Evolutionary conservation across 2,113 vertebrate species (phyloP).

Genomic region (Cyrtonyx montezumae): DNA sequence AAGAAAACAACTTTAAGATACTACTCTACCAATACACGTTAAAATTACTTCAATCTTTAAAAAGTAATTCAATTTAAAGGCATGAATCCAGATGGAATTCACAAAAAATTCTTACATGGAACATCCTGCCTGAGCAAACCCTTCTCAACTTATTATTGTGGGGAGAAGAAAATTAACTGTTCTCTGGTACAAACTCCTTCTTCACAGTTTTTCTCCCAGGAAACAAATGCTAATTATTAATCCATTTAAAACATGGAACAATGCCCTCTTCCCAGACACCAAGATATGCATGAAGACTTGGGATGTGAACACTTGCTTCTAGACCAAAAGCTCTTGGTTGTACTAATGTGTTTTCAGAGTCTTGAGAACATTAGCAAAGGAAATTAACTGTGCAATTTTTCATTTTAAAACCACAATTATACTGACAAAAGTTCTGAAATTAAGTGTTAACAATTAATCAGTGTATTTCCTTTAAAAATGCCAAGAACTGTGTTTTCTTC

Average conservation of each 20-base stretch:
- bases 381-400: background rate
- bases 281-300: background rate
- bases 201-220: background rate
- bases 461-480: background rate
- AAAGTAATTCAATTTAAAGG: background rate
- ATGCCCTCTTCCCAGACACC: background rate
- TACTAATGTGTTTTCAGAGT: background rate
- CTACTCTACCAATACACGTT: background rate
- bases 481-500: background rate
- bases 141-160: background rate
- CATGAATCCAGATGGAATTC: background rate
- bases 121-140: background rate
- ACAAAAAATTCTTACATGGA: background rate
- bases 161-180: background rate
- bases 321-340: background rate
- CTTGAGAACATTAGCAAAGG: background rate
- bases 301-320: background rate
- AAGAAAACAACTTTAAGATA: background rate
- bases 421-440: background rate
- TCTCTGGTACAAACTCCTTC: background rate
- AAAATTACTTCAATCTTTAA: background rate
- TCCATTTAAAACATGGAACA: background rate
- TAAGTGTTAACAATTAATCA: background rate
- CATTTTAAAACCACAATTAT: background rate
- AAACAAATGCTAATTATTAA: background rate